These are phyloP conservation scores for Podilymbus podiceps DNA, from an alignment of 2,113 vertebrate genomes.

Conservation along the genomic window DNA sequence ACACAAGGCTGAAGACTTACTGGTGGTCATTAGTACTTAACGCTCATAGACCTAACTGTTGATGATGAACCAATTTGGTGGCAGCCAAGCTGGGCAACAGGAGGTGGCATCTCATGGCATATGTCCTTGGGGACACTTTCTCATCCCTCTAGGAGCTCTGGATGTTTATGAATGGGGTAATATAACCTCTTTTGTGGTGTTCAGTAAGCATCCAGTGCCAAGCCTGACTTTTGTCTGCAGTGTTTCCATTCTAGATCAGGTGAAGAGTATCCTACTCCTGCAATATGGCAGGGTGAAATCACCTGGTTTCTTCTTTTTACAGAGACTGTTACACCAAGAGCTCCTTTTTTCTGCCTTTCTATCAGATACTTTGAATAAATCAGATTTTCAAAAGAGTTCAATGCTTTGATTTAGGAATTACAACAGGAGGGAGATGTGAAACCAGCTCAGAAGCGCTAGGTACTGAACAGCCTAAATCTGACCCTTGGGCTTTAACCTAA, in stretches of 20 bases:
- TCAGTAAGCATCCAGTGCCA: background rate
- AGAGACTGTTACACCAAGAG: background rate
- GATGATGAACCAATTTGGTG: background rate
- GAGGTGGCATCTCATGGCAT: background rate
- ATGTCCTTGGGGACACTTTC: background rate
- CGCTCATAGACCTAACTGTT: background rate
- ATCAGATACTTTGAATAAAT: conserved; percentile 7
- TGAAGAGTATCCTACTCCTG: background rate
- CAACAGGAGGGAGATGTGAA: background rate
- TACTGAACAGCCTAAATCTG: background rate
- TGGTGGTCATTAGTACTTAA: background rate
- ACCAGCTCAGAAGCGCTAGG: background rate
- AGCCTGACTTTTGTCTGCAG: background rate
- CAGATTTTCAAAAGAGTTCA: conserved; percentile 3
- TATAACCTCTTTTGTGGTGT: background rate
- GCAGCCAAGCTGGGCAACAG: background rate
- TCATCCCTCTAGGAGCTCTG: background rate
- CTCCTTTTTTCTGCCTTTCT: background rate
- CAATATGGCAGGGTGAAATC: background rate
- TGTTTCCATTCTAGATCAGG: background rate
- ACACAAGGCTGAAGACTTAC: background rate
- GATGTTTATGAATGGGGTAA: background rate
- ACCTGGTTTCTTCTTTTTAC: background rate
- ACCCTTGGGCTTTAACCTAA: background rate
- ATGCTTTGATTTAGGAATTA: conserved; percentile 25